phyloP scores from a whole-genome alignment of 2,113 vertebrate genomes.

The Upupa epops region DNA sequence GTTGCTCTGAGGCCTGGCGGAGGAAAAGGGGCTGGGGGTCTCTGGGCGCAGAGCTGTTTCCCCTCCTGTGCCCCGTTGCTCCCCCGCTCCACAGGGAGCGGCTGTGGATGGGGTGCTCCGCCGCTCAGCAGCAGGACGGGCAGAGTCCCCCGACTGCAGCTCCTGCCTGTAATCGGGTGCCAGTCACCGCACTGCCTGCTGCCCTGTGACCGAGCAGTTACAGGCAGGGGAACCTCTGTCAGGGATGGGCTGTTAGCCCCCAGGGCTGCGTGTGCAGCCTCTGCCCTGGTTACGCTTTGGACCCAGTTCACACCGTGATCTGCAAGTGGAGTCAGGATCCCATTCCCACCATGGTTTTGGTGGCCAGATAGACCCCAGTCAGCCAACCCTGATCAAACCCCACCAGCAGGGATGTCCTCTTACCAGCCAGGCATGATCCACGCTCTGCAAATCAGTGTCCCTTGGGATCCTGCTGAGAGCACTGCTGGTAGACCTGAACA shows the following conservation, averaged over 20 bases:
- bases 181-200: background rate
- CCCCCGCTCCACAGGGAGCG: no score
- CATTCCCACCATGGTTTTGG: background rate
- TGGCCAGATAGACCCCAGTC: background rate
- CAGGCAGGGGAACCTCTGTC: background rate
- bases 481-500: background rate
- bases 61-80: no score
- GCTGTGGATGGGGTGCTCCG: background rate
- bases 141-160: background rate
- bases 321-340: background rate
- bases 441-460: background rate
- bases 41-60: background rate
- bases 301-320: accelerated
- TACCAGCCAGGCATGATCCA: accelerated
- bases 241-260: background rate
- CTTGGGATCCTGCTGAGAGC: background rate
- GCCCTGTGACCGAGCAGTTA: background rate
- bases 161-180: background rate
- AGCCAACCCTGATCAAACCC: background rate
- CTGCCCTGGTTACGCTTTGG: background rate
- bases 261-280: background rate
- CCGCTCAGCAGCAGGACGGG: background rate
- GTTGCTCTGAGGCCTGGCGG: background rate
- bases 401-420: background rate
- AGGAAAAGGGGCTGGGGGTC: background rate